phyloP scores from a whole-genome alignment of 30 jellyfish, hydroid and myxozoan species.

The Catostylus mosaicus region DNA sequence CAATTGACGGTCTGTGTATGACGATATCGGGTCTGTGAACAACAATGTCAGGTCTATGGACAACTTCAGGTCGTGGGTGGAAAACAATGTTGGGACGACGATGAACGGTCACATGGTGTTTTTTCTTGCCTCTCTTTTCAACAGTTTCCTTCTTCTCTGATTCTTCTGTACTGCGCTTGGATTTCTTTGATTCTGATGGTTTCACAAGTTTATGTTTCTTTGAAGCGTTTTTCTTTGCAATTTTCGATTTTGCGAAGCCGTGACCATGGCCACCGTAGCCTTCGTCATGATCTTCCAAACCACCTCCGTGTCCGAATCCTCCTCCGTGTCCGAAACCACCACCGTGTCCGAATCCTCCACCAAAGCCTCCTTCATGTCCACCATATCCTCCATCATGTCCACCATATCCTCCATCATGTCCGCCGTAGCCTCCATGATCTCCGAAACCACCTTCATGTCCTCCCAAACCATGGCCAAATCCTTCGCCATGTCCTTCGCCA shows the following conservation, averaged over 20 bases:
- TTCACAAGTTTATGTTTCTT: constrained; percentile 37
- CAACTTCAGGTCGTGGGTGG: constrained; percentile 90
- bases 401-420: constrained; percentile 59
- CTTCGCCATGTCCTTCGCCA: constrained; percentile 75
- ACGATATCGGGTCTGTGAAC: constrained; percentile 94
- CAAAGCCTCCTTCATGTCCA: constrained; percentile 63
- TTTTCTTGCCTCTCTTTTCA: constrained; percentile 58
- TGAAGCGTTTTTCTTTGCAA: constrained; percentile 27
- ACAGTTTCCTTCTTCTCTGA: constrained; percentile 5
- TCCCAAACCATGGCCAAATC: constrained; percentile 52
- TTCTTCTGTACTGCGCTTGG: constrained; percentile 52
- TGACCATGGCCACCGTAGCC: constrained; percentile 65
- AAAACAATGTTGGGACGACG: constrained; percentile 85
- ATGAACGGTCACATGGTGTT: constrained; percentile 82
- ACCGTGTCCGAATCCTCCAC: constrained; percentile 50
- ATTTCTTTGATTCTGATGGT: constrained; percentile 12
- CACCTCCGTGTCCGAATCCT: constrained; percentile 45
- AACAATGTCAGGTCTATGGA: constrained; percentile 92
- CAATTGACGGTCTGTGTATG: constrained; percentile 92
- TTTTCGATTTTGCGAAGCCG: constrained; percentile 64
- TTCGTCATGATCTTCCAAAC: constrained; percentile 51
- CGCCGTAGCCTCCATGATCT: constrained; percentile 65
- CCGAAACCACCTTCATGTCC: constrained; percentile 77
- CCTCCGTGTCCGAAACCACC: constrained; percentile 51
- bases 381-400: constrained; percentile 74